Conservation (phyloP, 2,888 invertebrate genomes). For the Bombyx huttoni region DNA sequence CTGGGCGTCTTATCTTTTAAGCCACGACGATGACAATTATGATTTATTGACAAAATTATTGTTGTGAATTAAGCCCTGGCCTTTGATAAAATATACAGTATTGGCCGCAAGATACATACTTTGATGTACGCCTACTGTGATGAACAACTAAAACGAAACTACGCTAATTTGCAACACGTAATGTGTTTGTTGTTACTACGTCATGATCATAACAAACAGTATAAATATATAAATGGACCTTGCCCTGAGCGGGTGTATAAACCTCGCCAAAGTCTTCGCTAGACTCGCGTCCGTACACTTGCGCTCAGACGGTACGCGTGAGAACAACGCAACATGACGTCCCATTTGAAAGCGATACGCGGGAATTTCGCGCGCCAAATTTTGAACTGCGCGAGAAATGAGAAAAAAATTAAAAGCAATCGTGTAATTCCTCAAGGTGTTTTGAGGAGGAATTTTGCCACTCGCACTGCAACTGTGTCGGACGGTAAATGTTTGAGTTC, state of each 20-base stretch:
- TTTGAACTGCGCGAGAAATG: slow-evolving; percentile 34
- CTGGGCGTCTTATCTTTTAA: no score
- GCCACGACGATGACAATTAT: no score
- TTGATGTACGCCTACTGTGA: no score
- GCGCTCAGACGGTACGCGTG: slow-evolving; percentile 34
- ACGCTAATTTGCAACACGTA: slow-evolving; percentile 19
- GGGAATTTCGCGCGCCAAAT: slow-evolving; percentile 52
- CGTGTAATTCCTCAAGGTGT: slow-evolving; percentile 15
- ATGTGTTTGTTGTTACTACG: slow-evolving; percentile 24
- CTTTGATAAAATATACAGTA: no score
- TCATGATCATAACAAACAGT: slow-evolving; percentile 25
- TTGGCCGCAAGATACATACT: no score
- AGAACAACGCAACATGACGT: slow-evolving; percentile 44
- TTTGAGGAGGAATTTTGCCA: slow-evolving; percentile 35
- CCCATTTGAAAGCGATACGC: slow-evolving; percentile 61
- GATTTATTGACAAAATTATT: no score
- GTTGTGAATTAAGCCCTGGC: no score
- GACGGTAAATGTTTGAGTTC: slow-evolving; percentile 45
- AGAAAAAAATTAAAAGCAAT: slow-evolving; percentile 23
- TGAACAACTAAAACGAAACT: neutral
- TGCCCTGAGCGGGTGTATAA: slow-evolving; percentile 29
- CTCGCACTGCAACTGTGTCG: slow-evolving; percentile 37
- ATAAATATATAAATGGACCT: slow-evolving; percentile 47
- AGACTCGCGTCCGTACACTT: slow-evolving; percentile 29
- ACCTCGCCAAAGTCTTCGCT: slow-evolving; percentile 42